These are phyloP conservation scores for Pseudomyrmex dendroicus DNA, from an alignment of 1,140 invertebrate genomes.

Conservation along the genomic window DNA sequence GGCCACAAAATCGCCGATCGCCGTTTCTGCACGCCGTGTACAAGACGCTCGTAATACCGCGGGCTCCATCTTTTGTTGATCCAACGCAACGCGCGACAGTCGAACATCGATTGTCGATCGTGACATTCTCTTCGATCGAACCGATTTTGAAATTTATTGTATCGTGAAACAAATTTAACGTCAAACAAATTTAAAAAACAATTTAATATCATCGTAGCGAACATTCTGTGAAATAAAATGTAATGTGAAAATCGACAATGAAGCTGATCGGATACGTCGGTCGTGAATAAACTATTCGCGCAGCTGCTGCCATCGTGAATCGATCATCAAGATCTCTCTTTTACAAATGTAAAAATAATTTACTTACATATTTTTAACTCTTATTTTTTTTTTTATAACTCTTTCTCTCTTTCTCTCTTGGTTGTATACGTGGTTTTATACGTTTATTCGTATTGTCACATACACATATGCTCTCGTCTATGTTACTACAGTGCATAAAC, in stretches of 20 bases:
- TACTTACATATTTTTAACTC: not conserved
- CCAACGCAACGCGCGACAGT: not conserved
- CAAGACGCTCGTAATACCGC: conserved; percentile 21
- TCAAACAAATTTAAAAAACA: too few species aligned
- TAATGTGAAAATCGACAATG: not conserved
- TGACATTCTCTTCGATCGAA: conserved; percentile 12
- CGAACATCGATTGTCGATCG: conserved; percentile 31
- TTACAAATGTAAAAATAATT: not conserved
- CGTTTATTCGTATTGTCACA: not conserved
- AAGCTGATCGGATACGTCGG: not conserved
- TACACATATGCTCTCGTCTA: not conserved
- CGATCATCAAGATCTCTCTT: not conserved
- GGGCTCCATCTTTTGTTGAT: conserved; percentile 70
- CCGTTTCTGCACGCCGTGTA: not conserved
- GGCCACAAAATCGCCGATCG: conserved; percentile 63
- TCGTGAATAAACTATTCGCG: not conserved
- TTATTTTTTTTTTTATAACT: not conserved
- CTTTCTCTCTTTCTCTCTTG: not conserved
- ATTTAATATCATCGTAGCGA: not conserved
- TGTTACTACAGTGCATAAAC: not conserved
- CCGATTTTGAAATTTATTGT: not conserved
- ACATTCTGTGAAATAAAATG: too few species aligned
- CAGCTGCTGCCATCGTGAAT: conserved; percentile 20
- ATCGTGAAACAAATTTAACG: not conserved
- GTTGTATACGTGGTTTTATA: not conserved